Evolutionary conservation across 35 echinoderm and acorn worm genomes (phyloP), one percentile per base, ranked within the genome.

Genomic region (Nesometra sesokonis): DNA sequence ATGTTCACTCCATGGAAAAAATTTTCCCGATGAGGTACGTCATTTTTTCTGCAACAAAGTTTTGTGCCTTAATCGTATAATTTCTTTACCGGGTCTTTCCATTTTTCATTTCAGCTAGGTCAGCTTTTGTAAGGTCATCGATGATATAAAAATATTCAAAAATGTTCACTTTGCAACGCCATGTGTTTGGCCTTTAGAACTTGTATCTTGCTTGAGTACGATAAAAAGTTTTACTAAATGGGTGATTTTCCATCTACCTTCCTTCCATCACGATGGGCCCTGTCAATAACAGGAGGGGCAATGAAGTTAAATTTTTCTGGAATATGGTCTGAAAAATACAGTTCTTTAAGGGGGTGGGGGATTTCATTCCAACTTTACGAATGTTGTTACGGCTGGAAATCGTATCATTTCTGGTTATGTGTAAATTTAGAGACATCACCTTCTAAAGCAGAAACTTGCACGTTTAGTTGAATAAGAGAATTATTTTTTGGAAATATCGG

Each of bases 51-150:
- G n/a, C 84, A n/a, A 46, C 35, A 80, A 19, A 86, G 84, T 82
- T 81, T 91, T 0, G 89, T 91, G 2, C 84, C 89, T 36, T 79
- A 0, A 1, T 86, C 23, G 31, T 80, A 86, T 27, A 86, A 35
- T 0, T 81, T 31, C 17, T 80, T 32, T 5, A 86, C 89, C 37
- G 86, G 32, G 80, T 81, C 80, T 23, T 80, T 80, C 89, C 89
- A 91, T 36, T 36, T 77, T 36, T 39, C 76, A 82, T 91, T 76
- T 91, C 89, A 13, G 34, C 31, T 27, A 86, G 47, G n/a, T 91
- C 89, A 29, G 39, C 78, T 76, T 57, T 91, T 23, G 84, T 91
- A 23, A 89, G 80, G 40, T 89, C 87, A 76, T 89, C 87, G 5
- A 76, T 57, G 21, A 89, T 89, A 43, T 52, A 80, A 77, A 84